Conservation (phyloP, 2,113 vertebrate species). For the Coracopsis vasa region DNA sequence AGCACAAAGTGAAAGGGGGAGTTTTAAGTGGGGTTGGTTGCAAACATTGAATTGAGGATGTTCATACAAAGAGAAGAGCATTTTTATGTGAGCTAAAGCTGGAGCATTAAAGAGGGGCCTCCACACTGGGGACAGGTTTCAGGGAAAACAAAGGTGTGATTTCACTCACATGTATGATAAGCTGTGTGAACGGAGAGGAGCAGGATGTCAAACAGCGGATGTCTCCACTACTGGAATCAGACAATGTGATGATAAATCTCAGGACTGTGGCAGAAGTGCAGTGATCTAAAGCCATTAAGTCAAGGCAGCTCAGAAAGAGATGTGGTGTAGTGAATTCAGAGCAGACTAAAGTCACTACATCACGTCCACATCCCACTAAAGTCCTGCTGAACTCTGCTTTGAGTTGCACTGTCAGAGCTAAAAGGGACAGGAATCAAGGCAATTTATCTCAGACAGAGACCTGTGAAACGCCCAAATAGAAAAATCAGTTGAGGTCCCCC, state of each 20-base stretch:
- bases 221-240: neutral
- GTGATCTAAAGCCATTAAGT: neutral
- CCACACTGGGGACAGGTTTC: neutral
- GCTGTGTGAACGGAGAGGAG: neutral
- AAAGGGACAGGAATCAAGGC: neutral
- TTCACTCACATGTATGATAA: neutral
- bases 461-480: neutral
- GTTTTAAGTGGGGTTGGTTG: neutral
- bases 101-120: neutral
- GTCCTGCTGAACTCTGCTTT: neutral
- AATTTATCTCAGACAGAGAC: neutral
- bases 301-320: neutral
- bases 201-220: neutral
- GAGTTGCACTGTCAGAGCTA: neutral
- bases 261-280: neutral
- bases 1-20: accelerated
- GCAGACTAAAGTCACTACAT: neutral
- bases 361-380: neutral
- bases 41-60: neutral
- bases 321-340: neutral
- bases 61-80: neutral
- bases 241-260: neutral
- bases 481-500: neutral
- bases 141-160: neutral
- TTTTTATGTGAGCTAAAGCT: neutral